Evolutionary conservation across 2,113 vertebrate species (phyloP).

Genomic region (Zosterops pallidus): DNA sequence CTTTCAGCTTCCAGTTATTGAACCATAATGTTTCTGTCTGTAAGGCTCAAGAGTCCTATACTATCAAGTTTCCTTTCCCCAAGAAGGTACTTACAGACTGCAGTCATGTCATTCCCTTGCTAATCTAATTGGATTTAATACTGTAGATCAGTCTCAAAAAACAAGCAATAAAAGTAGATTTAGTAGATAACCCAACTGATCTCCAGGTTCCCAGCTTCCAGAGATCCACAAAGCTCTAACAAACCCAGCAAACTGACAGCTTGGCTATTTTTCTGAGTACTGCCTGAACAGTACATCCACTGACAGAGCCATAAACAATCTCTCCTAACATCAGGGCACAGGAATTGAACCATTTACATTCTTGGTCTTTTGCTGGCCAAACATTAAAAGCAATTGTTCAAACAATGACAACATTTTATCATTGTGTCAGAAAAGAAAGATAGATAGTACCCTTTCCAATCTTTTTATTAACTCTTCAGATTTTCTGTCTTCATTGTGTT

Average conservation of each 20-base stretch:
- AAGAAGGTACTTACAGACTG: background rate
- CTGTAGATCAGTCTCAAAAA: constrained; percentile 25
- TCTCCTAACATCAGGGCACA: constrained; percentile 13
- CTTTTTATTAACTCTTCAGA: constrained; percentile 57
- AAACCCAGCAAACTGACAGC: background rate
- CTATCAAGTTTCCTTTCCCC: constrained; percentile 7
- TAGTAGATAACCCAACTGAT: constrained; percentile 13
- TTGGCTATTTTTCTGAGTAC: background rate
- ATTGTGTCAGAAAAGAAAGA: constrained; percentile 62
- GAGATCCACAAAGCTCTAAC: background rate
- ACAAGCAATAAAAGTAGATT: constrained; percentile 7
- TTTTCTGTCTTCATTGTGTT: constrained; percentile 47
- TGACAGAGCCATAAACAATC: constrained; percentile 33
- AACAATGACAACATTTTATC: constrained; percentile 60
- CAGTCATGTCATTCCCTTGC: background rate
- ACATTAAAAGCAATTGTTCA: constrained; percentile 57
- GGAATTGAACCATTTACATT: constrained; percentile 67
- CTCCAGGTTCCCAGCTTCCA: background rate
- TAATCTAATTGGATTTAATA: constrained; percentile 55
- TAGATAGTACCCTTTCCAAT: constrained; percentile 32
- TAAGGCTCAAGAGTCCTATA: constrained; percentile 20
- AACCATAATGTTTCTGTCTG: constrained; percentile 35
- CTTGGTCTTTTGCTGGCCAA: constrained; percentile 61
- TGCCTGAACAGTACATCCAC: background rate
- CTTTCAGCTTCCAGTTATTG: constrained; percentile 15